Percentiles rank a stretch among this genome's conserved stretches.
Conservation (phyloP, 2,888 invertebrate genomes). For the Caenorhabditis parvicauda region DNA sequence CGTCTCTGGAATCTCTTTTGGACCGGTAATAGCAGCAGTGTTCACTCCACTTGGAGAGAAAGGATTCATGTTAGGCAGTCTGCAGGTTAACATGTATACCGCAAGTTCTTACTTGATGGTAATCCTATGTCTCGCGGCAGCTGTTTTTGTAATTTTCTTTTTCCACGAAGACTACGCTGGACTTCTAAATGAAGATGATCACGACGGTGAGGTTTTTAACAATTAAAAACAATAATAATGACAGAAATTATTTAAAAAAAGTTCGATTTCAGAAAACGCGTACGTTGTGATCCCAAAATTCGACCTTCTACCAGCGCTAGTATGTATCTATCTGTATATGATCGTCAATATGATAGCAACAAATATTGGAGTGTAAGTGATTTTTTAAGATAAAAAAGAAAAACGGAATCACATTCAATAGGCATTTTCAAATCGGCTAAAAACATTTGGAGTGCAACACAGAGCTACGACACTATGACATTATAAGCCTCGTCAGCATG, state of each 20-base stretch:
- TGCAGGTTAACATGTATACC: constrained; percentile 37
- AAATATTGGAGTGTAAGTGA: constrained; percentile 42
- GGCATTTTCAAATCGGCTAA: constrained; percentile 9
- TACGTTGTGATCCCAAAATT: constrained; percentile 33
- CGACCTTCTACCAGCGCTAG: constrained; percentile 33
- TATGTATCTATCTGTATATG: constrained; percentile 43
- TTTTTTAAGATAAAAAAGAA: not conserved
- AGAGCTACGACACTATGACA: too few relatives aligned
- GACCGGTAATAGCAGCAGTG: constrained; percentile 13
- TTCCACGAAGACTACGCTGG: constrained; percentile 44
- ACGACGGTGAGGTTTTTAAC: constrained; percentile 10
- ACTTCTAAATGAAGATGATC: constrained; percentile 25
- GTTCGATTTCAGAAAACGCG: constrained; percentile 13
- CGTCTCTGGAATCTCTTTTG: constrained; percentile 8
- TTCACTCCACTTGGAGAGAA: constrained; percentile 32
- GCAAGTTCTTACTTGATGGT: constrained; percentile 37
- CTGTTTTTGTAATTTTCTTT: constrained; percentile 25
- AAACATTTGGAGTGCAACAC: not conserved
- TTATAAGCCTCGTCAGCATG: too few relatives aligned
- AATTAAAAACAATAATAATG: not conserved
- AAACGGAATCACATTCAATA: not conserved
- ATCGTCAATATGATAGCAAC: constrained; percentile 38
- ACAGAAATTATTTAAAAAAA: not conserved
- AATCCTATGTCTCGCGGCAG: constrained; percentile 19
- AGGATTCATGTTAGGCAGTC: constrained; percentile 16